Percentiles rank a stretch among this genome's conserved stretches.
Evolutionary conservation across 2,888 invertebrate genomes (phyloP).

Genomic region (Hyles lineata): DNA sequence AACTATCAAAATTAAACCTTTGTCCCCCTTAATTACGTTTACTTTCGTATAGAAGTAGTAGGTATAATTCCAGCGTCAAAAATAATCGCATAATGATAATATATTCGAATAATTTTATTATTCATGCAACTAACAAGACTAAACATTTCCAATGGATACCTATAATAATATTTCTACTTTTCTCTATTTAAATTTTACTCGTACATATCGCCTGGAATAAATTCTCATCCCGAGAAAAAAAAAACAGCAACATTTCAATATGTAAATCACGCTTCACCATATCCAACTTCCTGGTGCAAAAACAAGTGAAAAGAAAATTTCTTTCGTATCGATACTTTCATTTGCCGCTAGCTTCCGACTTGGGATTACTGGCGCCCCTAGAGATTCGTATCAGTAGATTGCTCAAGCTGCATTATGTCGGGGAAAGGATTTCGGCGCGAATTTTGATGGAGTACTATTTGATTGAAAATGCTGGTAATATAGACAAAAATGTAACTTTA

Average conservation of each 20-base stretch:
- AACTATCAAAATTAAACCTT: too few relatives aligned
- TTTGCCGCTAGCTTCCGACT: constrained; percentile 12
- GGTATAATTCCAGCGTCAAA: too few relatives aligned
- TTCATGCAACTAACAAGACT: too few relatives aligned
- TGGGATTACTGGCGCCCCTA: constrained; percentile 1
- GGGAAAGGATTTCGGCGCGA: not conserved
- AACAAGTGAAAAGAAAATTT: not conserved
- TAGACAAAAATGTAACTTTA: too few relatives aligned
- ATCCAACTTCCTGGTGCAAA: not conserved
- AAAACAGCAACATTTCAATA: not conserved
- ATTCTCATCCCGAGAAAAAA: not conserved
- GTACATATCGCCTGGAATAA: not conserved
- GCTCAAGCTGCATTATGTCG: not conserved
- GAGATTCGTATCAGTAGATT: constrained; percentile 3
- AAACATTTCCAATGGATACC: too few relatives aligned
- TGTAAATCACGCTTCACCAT: not conserved
- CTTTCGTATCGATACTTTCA: not conserved
- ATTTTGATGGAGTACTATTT: not conserved
- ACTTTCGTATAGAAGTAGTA: too few relatives aligned
- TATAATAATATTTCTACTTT: too few relatives aligned
- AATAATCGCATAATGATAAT: too few relatives aligned
- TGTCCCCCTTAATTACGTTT: too few relatives aligned
- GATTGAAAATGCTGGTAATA: not conserved
- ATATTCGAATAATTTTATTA: too few relatives aligned
- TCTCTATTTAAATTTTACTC: too few relatives aligned